Conservation (phyloP, 2,888 invertebrate genomes). For the Drosophila flavopinicola region DNA sequence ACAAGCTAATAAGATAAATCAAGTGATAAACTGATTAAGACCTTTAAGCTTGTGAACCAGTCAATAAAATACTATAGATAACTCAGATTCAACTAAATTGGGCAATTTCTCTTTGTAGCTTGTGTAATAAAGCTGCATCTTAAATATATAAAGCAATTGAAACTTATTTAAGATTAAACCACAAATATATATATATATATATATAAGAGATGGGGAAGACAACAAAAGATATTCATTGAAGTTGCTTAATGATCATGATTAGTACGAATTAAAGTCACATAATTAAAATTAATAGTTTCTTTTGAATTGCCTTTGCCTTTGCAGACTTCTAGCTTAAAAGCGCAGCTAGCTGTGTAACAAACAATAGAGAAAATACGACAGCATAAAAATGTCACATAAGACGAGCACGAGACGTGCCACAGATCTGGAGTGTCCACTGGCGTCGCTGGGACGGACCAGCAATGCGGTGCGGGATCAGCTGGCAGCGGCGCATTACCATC, state of each 20-base stretch:
- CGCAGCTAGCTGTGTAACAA: slow-evolving; percentile 15
- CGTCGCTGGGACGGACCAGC: slow-evolving; percentile 86
- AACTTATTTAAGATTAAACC: too few relatives aligned
- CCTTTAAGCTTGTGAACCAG: background rate
- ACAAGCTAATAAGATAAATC: background rate
- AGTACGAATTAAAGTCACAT: too few relatives aligned
- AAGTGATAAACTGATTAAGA: background rate
- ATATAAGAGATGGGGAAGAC: too few relatives aligned
- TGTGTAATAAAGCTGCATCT: too few relatives aligned
- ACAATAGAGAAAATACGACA: slow-evolving; percentile 1
- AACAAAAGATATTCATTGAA: background rate
- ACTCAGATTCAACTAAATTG: too few relatives aligned
- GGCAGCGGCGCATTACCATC: slow-evolving; percentile 79
- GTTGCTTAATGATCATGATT: too few relatives aligned
- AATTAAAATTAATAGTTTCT: background rate
- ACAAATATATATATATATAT: too few relatives aligned
- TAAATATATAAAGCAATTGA: too few relatives aligned
- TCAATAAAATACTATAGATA: too few relatives aligned
- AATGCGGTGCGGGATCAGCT: slow-evolving; percentile 80
- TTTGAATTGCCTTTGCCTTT: slow-evolving; percentile 4
- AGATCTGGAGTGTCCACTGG: slow-evolving; percentile 86
- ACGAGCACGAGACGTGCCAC: slow-evolving; percentile 72
- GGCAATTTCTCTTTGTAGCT: too few relatives aligned
- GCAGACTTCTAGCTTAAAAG: slow-evolving; percentile 33
- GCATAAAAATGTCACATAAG: slow-evolving; percentile 82